These are phyloP conservation scores for Carduelis carduelis DNA, from an alignment of 2,797 vertebrate species.

Conservation along the genomic window DNA sequence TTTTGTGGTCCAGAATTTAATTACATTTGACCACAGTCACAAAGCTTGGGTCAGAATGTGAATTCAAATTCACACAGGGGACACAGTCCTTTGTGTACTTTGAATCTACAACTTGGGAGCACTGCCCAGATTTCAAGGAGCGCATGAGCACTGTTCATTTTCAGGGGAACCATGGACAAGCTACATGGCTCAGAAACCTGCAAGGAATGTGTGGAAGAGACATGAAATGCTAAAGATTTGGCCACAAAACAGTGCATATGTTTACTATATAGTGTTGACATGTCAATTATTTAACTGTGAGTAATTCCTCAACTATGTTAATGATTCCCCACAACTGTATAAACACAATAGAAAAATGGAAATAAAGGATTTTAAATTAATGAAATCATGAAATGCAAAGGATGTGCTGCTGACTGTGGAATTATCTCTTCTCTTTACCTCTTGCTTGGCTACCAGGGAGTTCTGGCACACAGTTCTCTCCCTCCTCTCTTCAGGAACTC, in stretches of 20 bases:
- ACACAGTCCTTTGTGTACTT: background rate
- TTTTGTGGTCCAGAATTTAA: background rate
- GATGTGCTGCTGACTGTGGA: background rate
- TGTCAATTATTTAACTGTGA: background rate
- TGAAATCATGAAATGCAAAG: background rate
- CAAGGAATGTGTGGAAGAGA: background rate
- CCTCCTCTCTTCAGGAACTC: background rate
- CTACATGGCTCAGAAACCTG: background rate
- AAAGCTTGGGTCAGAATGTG: background rate
- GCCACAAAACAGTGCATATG: background rate
- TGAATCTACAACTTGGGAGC: background rate
- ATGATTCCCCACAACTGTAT: background rate
- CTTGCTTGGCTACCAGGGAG: background rate
- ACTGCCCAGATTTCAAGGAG: background rate
- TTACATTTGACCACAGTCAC: background rate
- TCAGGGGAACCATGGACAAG: background rate
- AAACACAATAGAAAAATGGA: background rate
- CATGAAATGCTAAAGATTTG: background rate
- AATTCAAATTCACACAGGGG: background rate
- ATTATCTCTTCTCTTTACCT: background rate
- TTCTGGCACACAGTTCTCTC: background rate
- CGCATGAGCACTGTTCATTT: background rate
- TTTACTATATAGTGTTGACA: background rate
- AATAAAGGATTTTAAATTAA: background rate
- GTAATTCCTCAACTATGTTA: background rate